Evolutionary conservation across 2,797 vertebrate genomes (phyloP).

Genomic region (Brachymystax lenok): DNA sequence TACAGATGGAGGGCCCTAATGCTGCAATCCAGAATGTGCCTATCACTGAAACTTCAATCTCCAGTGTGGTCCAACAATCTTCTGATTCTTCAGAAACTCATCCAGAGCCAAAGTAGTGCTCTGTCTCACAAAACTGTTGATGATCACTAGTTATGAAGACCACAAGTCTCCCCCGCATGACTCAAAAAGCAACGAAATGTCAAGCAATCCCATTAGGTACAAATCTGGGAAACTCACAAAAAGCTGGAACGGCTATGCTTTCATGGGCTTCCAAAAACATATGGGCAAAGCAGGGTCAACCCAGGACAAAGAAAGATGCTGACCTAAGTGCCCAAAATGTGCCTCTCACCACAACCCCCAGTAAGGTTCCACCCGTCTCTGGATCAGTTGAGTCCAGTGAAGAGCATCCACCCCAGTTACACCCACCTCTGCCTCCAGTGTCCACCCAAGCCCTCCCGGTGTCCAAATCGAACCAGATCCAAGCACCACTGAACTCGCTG

Average conservation of each 20-base stretch:
- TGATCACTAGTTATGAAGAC: background rate
- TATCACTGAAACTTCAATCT: too few relatives aligned
- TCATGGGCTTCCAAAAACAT: conserved; percentile 8
- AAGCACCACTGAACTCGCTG: background rate
- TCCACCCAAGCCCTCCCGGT: too few relatives aligned
- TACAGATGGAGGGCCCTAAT: too few relatives aligned
- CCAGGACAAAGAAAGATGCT: background rate
- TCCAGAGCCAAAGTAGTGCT: background rate
- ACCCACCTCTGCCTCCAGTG: background rate
- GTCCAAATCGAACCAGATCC: background rate
- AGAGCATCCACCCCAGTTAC: background rate
- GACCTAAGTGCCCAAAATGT: background rate
- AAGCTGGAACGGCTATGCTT: background rate
- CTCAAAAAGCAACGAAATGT: background rate
- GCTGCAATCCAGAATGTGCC: too few relatives aligned
- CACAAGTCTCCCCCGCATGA: background rate
- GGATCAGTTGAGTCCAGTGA: too few relatives aligned
- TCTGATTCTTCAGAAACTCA: too few relatives aligned
- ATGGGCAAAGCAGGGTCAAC: background rate
- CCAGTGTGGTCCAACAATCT: too few relatives aligned
- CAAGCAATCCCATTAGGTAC: background rate
- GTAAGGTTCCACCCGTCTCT: too few relatives aligned
- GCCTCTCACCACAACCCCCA: too few relatives aligned
- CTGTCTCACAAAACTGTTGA: background rate
- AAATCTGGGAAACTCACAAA: conserved; percentile 7